phyloP scores from a whole-genome alignment of 2,888 invertebrate species.

The Caenorhabditis sulstoni region DNA sequence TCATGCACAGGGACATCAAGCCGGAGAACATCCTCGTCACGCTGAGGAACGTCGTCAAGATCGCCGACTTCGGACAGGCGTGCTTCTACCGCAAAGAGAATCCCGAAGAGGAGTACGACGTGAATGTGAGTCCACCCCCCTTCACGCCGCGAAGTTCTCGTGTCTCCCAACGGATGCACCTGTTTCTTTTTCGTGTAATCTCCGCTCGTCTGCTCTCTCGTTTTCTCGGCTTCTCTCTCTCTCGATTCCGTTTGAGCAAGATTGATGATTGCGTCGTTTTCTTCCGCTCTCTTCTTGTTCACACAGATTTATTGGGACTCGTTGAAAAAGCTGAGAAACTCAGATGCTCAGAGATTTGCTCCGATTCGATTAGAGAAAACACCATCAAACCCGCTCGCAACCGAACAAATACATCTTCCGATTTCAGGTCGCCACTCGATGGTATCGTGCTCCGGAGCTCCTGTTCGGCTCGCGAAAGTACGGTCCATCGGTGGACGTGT shows the following conservation, averaged over 20 bases:
- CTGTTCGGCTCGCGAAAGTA: constrained; percentile 69
- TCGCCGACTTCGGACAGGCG: constrained; percentile 78
- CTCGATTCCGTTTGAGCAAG: constrained; percentile 55
- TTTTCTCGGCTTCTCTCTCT: constrained; percentile 9
- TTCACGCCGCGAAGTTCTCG: constrained; percentile 11
- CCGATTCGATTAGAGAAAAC: too few relatives aligned
- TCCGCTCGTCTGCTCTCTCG: constrained; percentile 15
- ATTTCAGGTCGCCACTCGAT: constrained; percentile 72
- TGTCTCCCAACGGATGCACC: constrained; percentile 25
- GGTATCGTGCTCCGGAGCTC: constrained; percentile 77
- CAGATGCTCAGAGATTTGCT: constrained; percentile 14
- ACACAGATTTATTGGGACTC: constrained; percentile 29
- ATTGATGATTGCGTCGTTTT: constrained; percentile 59
- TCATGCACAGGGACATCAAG: constrained; percentile 77
- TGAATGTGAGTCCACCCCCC: constrained; percentile 71
- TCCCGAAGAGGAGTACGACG: constrained; percentile 70
- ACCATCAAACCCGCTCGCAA: too few relatives aligned
- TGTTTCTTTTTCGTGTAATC: constrained; percentile 38
- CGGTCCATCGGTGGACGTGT: constrained; percentile 65
- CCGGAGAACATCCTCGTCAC: constrained; percentile 77
- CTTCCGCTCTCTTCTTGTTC: too few relatives aligned
- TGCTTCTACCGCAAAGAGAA: constrained; percentile 71
- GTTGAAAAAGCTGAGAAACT: constrained; percentile 33
- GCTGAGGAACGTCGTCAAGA: constrained; percentile 63
- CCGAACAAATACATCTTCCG: not conserved